phyloP scores from a whole-genome alignment of 2,888 invertebrate species.

The Drosophila prostipennis region DNA sequence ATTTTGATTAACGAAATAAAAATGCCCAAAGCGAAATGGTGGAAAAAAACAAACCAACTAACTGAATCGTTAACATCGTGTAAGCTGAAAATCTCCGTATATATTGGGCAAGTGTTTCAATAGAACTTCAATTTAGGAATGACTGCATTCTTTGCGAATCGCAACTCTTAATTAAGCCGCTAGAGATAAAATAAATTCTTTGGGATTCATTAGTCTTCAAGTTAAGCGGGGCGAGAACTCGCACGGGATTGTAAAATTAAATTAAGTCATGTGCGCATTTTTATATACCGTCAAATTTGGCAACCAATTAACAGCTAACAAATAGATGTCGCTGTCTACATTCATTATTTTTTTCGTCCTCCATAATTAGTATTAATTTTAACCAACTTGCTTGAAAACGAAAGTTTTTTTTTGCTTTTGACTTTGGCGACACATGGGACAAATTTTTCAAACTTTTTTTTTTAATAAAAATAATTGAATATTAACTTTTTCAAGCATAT shows the following conservation, averaged over 20 bases:
- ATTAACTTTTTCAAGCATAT: no score
- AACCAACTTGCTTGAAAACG: constrained; percentile 21
- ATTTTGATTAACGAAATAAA: constrained; percentile 68
- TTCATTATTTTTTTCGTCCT: constrained; percentile 5
- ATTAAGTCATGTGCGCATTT: constrained; percentile 69
- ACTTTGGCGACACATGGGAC: constrained; percentile 27
- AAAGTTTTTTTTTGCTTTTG: constrained; percentile 24
- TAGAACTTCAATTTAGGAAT: constrained; percentile 46
- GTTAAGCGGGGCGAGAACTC: constrained; percentile 17
- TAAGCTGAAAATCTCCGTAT: constrained; percentile 12
- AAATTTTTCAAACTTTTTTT: constrained; percentile 29
- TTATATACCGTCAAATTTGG: constrained; percentile 52
- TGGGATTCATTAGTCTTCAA: constrained; percentile 57
- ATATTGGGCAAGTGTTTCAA: constrained; percentile 33
- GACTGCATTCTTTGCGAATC: constrained; percentile 58
- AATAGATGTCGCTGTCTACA: constrained; percentile 62
- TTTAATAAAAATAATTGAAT: no score
- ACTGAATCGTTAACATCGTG: constrained; percentile 46
- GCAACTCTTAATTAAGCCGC: constrained; percentile 69
- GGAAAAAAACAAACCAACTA: constrained; percentile 2
- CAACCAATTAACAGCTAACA: constrained; percentile 75
- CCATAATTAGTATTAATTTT: constrained; percentile 49
- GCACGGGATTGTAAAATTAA: constrained; percentile 46
- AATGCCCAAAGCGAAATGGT: constrained; percentile 53
- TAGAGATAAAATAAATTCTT: constrained; percentile 59